Base-by-base conservation (phyloP, 1,140 invertebrate genomes). In the Laupala kohalensis region DNA sequence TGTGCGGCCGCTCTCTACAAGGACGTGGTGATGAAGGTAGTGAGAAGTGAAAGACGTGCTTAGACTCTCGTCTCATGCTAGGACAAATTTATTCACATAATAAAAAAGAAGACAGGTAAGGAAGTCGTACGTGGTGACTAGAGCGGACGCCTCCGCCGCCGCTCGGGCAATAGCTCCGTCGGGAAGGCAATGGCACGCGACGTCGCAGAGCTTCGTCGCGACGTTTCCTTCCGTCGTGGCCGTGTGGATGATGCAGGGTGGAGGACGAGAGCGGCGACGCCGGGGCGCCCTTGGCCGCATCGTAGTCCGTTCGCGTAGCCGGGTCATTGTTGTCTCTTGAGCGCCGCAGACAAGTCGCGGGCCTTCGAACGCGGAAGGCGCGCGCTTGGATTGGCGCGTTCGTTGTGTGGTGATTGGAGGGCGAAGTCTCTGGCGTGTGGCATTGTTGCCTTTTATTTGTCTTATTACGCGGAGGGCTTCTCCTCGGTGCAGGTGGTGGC, bases 381-480 rank as follows among this genome's bases (percentile, higher is more conserved):
- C 30, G 6, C 30, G 30, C 30, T 15, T 37, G 6, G 30, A 6
- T 6, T 15, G 15, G 30, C 30, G 30, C 30, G 30, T 37, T 53
- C 37, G 37, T 4, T 4, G 37, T 4, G 37, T 53, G 37, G 1
- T 53, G n/a, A n/a, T n/a, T n/a, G n/a, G n/a, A n/a, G n/a, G n/a
- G 37, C 37, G 37, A n/a, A 9, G 37, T 53, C 9, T 19, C 37
- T 53, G 9, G 37, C 67, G n/a, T 25, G 67, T n/a, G 4, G 13
- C 6, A 26, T n/a, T 26, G 65, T n/a, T 64, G 25, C 19, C 1
- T 53, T 0, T 4, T 4, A 19, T 53, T 19, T 53, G 37, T 53
- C 37, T 9, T 53, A 9, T 29, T 86, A 85, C 6, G 83, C 79
- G 23, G 85, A 77, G 74, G 86, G 87, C 74, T 87, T 86, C 71